Evolutionary conservation across 2,113 vertebrate genomes (phyloP).

Genomic region (Camelus dromedarius): DNA sequence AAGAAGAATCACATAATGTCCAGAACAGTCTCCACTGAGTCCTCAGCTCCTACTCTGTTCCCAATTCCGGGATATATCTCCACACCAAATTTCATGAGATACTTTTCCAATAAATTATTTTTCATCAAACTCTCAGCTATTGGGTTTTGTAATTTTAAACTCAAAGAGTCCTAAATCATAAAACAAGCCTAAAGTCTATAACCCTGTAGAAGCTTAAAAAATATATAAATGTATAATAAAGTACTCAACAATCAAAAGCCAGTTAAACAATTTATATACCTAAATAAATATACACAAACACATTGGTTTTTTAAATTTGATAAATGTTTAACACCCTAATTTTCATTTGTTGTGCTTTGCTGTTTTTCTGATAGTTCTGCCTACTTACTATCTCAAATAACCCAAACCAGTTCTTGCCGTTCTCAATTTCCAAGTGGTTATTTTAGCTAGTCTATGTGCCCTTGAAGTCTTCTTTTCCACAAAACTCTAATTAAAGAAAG

Average conservation of each 20-base stretch:
- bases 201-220: neutral
- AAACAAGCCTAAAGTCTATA: conserved; percentile 19
- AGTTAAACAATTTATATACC: neutral
- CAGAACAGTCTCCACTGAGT: neutral
- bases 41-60: neutral
- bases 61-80: neutral
- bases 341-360: neutral
- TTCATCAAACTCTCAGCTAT: neutral
- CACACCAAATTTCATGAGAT: neutral
- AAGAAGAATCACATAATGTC: neutral
- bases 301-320: neutral
- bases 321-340: neutral
- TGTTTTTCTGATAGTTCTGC: neutral
- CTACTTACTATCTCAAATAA: neutral
- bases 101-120: neutral
- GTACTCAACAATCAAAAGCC: neutral
- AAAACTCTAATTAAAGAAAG: neutral
- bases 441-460: neutral
- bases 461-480: neutral
- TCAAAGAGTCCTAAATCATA: neutral
- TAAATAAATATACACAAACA: neutral
- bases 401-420: neutral
- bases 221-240: neutral
- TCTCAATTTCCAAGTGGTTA: neutral
- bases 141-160: neutral